A percentile compares a stretch with the other conserved stretches of the same genome.
phyloP scores from a whole-genome alignment of 1,140 invertebrate genomes.

The Leptopilina boulardi region DNA sequence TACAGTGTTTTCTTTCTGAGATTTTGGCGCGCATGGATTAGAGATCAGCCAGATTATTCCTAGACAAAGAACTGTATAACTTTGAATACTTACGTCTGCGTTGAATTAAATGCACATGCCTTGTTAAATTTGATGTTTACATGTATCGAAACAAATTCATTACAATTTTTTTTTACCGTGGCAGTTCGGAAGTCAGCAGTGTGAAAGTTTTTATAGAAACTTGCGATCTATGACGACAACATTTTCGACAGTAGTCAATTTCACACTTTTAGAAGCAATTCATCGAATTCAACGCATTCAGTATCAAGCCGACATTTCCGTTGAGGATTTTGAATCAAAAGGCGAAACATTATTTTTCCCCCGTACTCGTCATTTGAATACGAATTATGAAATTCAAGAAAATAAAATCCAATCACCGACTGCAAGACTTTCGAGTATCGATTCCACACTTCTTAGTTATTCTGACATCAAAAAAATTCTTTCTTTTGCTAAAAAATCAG shows the following conservation, averaged over 20 bases:
- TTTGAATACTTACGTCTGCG: constrained; percentile 34
- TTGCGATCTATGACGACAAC: constrained; percentile 39
- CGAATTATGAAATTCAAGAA: constrained; percentile 45
- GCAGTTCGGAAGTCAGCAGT: constrained; percentile 40
- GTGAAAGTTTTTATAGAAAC: constrained; percentile 40
- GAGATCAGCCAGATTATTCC: neutral
- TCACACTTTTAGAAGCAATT: neutral
- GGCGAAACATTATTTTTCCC: constrained; percentile 39
- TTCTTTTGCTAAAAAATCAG: constrained; percentile 27
- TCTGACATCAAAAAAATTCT: constrained; percentile 19
- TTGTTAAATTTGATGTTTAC: constrained; percentile 38
- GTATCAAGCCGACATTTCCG: constrained; percentile 7
- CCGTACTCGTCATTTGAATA: constrained; percentile 43
- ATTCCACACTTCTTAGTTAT: constrained; percentile 36
- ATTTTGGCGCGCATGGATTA: constrained; percentile 26
- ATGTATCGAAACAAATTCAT: constrained; percentile 23
- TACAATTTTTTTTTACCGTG: constrained; percentile 39
- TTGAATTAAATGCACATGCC: constrained; percentile 46
- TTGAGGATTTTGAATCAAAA: constrained; percentile 34
- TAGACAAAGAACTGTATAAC: constrained; percentile 10
- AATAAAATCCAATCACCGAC: constrained; percentile 41
- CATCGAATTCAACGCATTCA: constrained; percentile 1
- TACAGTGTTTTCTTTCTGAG: constrained; percentile 42
- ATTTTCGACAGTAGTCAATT: constrained; percentile 44
- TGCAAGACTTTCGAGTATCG: constrained; percentile 33